phyloP scores from a whole-genome alignment of 2,888 invertebrate species.

The Callinectes sapidus region DNA sequence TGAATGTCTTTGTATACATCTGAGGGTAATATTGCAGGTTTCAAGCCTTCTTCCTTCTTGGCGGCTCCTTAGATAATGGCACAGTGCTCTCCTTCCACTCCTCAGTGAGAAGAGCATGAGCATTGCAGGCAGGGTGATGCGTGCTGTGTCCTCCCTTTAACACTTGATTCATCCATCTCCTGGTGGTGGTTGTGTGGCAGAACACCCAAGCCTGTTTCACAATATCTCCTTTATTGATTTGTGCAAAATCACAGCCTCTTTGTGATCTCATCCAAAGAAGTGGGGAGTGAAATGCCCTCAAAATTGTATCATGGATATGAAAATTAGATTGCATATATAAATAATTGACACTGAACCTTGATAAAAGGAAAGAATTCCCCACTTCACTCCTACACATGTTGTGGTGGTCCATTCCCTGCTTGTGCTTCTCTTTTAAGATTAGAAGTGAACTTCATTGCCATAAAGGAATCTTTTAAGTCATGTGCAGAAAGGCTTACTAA shows the following conservation, averaged over 20 bases:
- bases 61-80: slow-evolving; percentile 61
- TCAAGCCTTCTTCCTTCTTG: slow-evolving; percentile 55
- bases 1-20: slow-evolving; percentile 34
- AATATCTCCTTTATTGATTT: background rate
- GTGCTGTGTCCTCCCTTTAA: slow-evolving; percentile 26
- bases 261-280: background rate
- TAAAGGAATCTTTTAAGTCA: background rate
- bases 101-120: slow-evolving; percentile 18
- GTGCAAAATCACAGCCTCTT: background rate
- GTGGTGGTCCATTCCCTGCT: too few species aligned
- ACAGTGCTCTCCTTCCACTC: slow-evolving; percentile 6
- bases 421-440: too few species aligned
- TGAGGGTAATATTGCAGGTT: slow-evolving; percentile 48
- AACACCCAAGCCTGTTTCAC: background rate
- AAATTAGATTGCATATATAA: background rate
- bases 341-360: background rate
- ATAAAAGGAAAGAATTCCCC: too few species aligned
- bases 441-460: too few species aligned
- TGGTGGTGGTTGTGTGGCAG: slow-evolving; percentile 19
- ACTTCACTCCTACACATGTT: too few species aligned
- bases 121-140: slow-evolving; percentile 51
- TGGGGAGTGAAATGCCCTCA: background rate
- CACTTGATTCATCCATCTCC: background rate
- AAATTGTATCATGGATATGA: background rate
- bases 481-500: background rate